Percentiles rank a stretch among this genome's conserved stretches.
These are phyloP conservation scores for Stichodactyla mertensii DNA, from an alignment of 64 coral and sea anemone species.

Conservation along the genomic window DNA sequence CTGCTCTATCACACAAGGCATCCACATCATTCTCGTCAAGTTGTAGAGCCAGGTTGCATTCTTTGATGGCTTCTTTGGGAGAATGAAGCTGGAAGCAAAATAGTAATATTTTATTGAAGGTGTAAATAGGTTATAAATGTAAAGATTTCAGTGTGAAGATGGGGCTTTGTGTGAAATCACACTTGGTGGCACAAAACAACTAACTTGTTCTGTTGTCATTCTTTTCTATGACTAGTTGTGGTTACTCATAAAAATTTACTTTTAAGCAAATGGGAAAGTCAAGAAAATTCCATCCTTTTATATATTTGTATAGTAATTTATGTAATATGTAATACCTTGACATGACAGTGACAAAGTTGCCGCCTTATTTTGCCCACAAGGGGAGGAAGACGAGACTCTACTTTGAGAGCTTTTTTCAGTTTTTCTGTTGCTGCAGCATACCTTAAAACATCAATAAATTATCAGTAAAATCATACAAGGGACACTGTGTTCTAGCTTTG, in stretches of 20 bases:
- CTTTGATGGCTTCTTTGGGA: slow-evolving; percentile 64
- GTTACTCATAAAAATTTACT: too few relatives aligned
- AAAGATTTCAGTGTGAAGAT: not conserved
- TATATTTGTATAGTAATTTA: not conserved
- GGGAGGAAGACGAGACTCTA: slow-evolving; percentile 69
- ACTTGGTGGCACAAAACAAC: too few relatives aligned
- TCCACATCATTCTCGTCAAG: slow-evolving; percentile 92
- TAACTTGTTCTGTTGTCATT: too few relatives aligned
- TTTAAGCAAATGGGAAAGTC: too few relatives aligned
- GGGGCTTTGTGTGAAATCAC: too few relatives aligned
- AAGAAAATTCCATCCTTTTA: too few relatives aligned
- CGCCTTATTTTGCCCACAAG: slow-evolving; percentile 70
- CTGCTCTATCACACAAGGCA: slow-evolving; percentile 89
- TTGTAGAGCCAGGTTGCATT: slow-evolving; percentile 79
- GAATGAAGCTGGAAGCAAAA: slow-evolving; percentile 51
- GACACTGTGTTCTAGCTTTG: too few relatives aligned
- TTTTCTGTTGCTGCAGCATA: slow-evolving; percentile 81
- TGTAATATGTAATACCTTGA: slow-evolving; percentile 50
- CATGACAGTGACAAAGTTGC: slow-evolving; percentile 89
- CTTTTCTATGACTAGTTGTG: too few relatives aligned
- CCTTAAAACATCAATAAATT: slow-evolving; percentile 33
- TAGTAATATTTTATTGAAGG: not conserved
- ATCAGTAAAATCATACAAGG: not conserved
- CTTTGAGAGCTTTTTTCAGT: slow-evolving; percentile 82
- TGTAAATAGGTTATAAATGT: not conserved